Evolutionary conservation across 2,113 vertebrate genomes (phyloP).

Genomic region (Sceloporus undulatus): DNA sequence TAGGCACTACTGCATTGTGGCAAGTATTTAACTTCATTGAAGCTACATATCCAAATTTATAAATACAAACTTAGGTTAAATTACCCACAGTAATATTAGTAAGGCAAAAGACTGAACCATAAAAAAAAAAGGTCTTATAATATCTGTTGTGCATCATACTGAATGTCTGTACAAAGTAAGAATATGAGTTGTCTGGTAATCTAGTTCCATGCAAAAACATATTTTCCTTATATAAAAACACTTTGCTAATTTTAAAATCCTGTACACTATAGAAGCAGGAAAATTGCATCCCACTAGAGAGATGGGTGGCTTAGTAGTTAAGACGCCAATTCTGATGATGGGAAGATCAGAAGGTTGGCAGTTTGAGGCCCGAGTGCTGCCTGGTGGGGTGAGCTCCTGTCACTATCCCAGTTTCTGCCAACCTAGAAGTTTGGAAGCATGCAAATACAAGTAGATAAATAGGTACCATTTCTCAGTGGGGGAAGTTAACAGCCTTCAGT

Average conservation of each 20-base stretch:
- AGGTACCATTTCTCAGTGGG: too few species aligned
- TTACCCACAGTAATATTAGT: not conserved
- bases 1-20: too few species aligned
- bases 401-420: too few species aligned
- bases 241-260: accelerated
- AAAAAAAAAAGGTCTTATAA: not conserved
- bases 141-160: not conserved
- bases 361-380: too few species aligned
- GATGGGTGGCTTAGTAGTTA: too few species aligned
- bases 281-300: not conserved
- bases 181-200: not conserved
- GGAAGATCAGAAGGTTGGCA: too few species aligned
- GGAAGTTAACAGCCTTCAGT: too few species aligned
- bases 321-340: too few species aligned
- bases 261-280: not conserved
- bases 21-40: not conserved
- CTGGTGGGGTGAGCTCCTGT: too few species aligned
- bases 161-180: not conserved
- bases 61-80: not conserved
- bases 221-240: not conserved
- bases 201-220: not conserved
- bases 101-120: not conserved
- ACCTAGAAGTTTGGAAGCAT: too few species aligned
- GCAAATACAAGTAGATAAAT: too few species aligned
- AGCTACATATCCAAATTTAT: not conserved